phyloP scores from a whole-genome alignment of 2,797 vertebrate species.

The Pteronotus mesoamericanus region DNA sequence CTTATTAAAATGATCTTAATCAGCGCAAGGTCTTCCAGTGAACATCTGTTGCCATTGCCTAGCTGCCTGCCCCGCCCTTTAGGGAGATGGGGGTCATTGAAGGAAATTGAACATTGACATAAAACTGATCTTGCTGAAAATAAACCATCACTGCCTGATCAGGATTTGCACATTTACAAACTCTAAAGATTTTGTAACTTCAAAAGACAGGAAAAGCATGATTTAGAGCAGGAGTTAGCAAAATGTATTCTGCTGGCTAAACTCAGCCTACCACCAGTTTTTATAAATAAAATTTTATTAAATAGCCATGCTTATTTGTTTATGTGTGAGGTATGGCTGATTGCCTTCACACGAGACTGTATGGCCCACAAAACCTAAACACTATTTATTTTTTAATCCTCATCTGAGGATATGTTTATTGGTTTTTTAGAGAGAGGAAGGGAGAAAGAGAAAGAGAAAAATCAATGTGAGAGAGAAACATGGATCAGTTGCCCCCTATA shows the following conservation, averaged over 20 bases:
- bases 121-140: slow-evolving; percentile 40
- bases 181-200: not conserved
- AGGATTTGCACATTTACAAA: not conserved
- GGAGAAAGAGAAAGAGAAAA: not conserved
- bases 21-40: slow-evolving; percentile 95
- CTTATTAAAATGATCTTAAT: slow-evolving; percentile 71
- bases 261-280: not conserved
- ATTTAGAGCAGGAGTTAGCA: not conserved
- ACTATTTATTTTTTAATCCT: not conserved
- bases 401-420: not conserved
- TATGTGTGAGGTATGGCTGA: not conserved
- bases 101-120: slow-evolving; percentile 58
- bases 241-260: not conserved
- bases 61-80: slow-evolving; percentile 39
- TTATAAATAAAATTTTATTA: not conserved
- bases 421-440: not conserved
- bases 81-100: slow-evolving; percentile 66
- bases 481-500: not conserved
- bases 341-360: not conserved
- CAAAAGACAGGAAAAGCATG: not conserved
- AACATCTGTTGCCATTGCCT: slow-evolving; percentile 25
- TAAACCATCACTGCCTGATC: not conserved
- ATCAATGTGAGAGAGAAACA: not conserved
- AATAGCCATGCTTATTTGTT: not conserved
- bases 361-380: not conserved